Evolutionary conservation across 1,140 invertebrate species (phyloP).

Genomic region (Drosophila truncata): DNA sequence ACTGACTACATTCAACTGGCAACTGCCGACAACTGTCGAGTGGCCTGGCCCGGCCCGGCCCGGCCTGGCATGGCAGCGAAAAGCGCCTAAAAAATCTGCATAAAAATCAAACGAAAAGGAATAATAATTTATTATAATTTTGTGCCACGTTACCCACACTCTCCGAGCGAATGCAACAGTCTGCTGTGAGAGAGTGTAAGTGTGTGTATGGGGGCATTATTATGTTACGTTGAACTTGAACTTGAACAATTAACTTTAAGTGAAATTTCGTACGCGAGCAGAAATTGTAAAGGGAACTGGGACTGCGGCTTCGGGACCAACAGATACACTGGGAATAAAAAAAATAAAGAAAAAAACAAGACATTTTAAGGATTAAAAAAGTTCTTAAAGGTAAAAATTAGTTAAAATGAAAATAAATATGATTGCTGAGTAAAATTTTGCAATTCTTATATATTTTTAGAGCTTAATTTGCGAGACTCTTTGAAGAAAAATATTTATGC

Average conservation of each 20-base stretch:
- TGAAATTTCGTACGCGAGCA: constrained; percentile 83
- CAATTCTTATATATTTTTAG: not conserved
- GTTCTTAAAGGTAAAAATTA: not conserved
- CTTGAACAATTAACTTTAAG: constrained; percentile 84
- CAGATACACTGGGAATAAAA: not conserved
- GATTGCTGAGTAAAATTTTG: not conserved
- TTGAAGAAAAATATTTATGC: too few relatives aligned
- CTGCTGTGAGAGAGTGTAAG: constrained; percentile 18
- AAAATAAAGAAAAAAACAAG: accelerated
- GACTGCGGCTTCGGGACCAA: constrained; percentile 12
- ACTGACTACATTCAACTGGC: constrained; percentile 43
- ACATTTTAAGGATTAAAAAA: not conserved
- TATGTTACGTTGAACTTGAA: constrained; percentile 84
- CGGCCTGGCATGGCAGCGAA: constrained; percentile 37
- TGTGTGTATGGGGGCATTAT: constrained; percentile 64
- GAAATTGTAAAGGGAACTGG: constrained; percentile 72
- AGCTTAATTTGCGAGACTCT: too few relatives aligned
- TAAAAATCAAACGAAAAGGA: constrained; percentile 82
- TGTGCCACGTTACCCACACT: constrained; percentile 22
- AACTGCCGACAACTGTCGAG: constrained; percentile 47
- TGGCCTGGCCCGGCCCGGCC: constrained; percentile 9
- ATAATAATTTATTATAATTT: constrained; percentile 84
- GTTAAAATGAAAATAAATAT: not conserved
- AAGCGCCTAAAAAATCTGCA: constrained; percentile 76
- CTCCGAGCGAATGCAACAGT: constrained; percentile 41